These are phyloP conservation scores for Upupa epops DNA, from an alignment of 2,113 vertebrate genomes.

Conservation along the genomic window DNA sequence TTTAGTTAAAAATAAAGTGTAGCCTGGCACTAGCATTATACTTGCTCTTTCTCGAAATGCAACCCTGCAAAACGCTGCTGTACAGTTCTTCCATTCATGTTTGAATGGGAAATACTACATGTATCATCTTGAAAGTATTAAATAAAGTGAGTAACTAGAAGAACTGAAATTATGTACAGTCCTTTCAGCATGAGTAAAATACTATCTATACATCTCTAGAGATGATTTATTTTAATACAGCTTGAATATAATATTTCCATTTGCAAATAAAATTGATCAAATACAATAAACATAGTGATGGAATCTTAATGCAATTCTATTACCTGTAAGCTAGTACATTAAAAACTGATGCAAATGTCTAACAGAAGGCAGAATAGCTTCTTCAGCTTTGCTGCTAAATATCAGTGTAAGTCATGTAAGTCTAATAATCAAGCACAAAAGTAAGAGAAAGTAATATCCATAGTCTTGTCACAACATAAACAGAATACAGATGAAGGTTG, in stretches of 20 bases:
- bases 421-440: constrained; percentile 20
- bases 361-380: constrained; percentile 28
- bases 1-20: background rate
- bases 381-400: constrained; percentile 29
- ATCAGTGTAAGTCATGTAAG: constrained; percentile 12
- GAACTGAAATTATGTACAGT: background rate
- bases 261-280: constrained; percentile 37
- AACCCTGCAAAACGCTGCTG: background rate
- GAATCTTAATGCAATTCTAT: constrained; percentile 28
- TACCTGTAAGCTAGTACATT: constrained; percentile 18
- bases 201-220: background rate
- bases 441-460: constrained; percentile 2
- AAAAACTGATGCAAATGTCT: constrained; percentile 13
- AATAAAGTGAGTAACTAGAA: background rate
- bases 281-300: constrained; percentile 1
- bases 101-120: background rate
- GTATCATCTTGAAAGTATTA: background rate
- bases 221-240: constrained; percentile 14
- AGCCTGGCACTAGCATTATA: background rate
- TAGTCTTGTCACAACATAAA: constrained; percentile 10
- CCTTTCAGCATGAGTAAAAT: background rate
- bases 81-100: background rate
- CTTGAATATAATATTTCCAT: constrained; percentile 4
- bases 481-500: background rate
- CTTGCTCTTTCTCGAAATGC: background rate